Evolutionary conservation across 2,113 vertebrate genomes (phyloP), one percentile per base, ranked within the genome.

Genomic region (Phyllopteryx taeniolatus): DNA sequence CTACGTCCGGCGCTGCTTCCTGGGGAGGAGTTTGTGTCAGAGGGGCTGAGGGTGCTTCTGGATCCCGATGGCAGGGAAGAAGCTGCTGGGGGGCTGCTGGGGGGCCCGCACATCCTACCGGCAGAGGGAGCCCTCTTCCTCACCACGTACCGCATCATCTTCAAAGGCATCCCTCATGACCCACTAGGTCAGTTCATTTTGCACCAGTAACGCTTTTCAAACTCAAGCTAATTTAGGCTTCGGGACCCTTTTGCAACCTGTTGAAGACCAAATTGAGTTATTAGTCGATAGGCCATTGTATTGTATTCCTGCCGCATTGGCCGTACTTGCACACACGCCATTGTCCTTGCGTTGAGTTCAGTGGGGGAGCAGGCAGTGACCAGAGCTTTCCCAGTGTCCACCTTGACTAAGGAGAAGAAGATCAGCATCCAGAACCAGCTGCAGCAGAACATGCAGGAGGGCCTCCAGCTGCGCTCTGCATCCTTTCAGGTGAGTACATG

Each of bases 101-200:
- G 96, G 87, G 97, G 97, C 3, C 98, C 96, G 61, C 96, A 97
- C 83, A 96, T 99, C 79, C 93, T 99, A 39, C 98, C 98, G 78
- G 98, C 98, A 91, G 97, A 99, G 93, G 98, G 98, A 74, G 98
- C 98, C 11, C 91, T 99, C 61, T 99, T 99, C 84, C 96, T 99
- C 72, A 99, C 98, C 63, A 98, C 95, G 19, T 98, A 99, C 81
- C 94, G 98, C 62, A 94, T 99, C 90, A 94, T 99, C 80, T 99
- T 99, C 82, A 96, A 96, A 93, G 98, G 98, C 77, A 92, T 95
- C 46, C 98, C 98, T 35, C 96, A 97, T 42, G 97, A 99, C 87
- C 95, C 96, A 0, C 91, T 98, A 81, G 98, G 98, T 98, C 82
- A 75, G 60, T 65, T 47, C 70, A 66, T 2, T 67, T 44, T 67